Base-by-base conservation (phyloP, 2,113 vertebrate species). In the Aplodontia rufa region DNA sequence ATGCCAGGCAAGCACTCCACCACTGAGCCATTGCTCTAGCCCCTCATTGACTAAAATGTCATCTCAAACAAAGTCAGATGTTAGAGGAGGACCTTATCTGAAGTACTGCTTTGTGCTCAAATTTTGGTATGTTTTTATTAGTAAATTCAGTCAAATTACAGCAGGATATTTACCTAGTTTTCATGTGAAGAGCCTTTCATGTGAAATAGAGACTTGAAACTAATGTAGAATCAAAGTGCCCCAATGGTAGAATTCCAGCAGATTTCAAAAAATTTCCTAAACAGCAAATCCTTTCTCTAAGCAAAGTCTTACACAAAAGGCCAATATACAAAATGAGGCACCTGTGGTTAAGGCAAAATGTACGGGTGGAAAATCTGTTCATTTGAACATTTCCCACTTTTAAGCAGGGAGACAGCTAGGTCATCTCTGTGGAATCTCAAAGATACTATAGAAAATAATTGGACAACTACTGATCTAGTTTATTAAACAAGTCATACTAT, bases 201-300 rank as follows among this genome's bases (percentile, higher is more conserved):
- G n/a, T 64, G 40, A n/a, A 79, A 90, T 60, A 86, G 30, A 94
- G 13, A 74, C 20, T 87, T 92, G 87, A 93, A 89, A 90, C 12
- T 82, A 84, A 76, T 51, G 75, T 0, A 58, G 35, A 83, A 96
- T 80, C 30, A 87, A 17, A 75, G 60, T 47, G 13, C 66, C 37
- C 20, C 9, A 60, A 45, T 45, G 26, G 4, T 75, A 7, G 30
- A 68, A 93, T 19, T 3, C 17, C 58, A 87, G 51, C 28, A 30
- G 12, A 47, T 92, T 75, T 68, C 49, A 58, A 26, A 49, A 30
- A 12, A 47, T 58, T 71, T 86, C 66, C 69, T 69, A 40, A 93
- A 68, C 4, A 40, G 16, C 60, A 32, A 82, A 79, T 49, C 1
- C 2, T 78, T 93, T 85, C 49, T 95, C 58, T 76, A 55, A 96